phyloP scores from a whole-genome alignment of 2,113 vertebrate species.

The Vanacampus margaritifer region DNA sequence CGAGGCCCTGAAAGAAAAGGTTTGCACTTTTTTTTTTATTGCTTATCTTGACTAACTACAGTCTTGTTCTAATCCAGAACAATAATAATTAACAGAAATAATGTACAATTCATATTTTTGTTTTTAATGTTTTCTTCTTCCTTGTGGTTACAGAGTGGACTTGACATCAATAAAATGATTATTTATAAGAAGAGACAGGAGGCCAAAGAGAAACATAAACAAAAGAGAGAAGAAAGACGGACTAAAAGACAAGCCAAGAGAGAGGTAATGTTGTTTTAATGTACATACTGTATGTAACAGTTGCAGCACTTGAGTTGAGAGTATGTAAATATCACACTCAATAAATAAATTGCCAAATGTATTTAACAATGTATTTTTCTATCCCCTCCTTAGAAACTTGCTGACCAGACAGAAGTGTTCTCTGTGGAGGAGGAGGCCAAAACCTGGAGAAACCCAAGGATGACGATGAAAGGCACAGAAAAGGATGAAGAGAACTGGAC shows the following conservation, averaged over 20 bases:
- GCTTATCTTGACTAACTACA: too few relatives aligned
- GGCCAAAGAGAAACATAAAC: conserved; percentile 77
- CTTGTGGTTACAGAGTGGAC: conserved; percentile 74
- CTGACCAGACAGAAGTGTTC: conserved; percentile 31
- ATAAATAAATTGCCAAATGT: neutral
- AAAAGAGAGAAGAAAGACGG: conserved; percentile 75
- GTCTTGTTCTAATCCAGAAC: neutral
- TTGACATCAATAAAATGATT: conserved; percentile 83
- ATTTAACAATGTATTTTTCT: conserved; percentile 1
- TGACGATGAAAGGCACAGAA: conserved; percentile 14
- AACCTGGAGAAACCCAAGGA: conserved; percentile 35
- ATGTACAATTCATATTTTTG: too few relatives aligned
- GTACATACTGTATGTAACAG: neutral
- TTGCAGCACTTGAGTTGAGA: neutral
- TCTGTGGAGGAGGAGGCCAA: conserved; percentile 60
- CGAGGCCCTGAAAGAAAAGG: conserved; percentile 85
- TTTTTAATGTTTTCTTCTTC: neutral
- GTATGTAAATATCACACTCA: neutral
- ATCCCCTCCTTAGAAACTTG: conserved; percentile 24
- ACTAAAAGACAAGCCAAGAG: conserved; percentile 71
- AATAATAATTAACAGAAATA: too few relatives aligned
- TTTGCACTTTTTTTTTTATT: conserved; percentile 41
- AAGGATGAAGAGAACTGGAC: conserved; percentile 40
- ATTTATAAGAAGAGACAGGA: conserved; percentile 84
- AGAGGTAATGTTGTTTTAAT: conserved; percentile 51